phyloP scores from a whole-genome alignment of 1,140 invertebrate species.

The Harlomillsia oculata region DNA sequence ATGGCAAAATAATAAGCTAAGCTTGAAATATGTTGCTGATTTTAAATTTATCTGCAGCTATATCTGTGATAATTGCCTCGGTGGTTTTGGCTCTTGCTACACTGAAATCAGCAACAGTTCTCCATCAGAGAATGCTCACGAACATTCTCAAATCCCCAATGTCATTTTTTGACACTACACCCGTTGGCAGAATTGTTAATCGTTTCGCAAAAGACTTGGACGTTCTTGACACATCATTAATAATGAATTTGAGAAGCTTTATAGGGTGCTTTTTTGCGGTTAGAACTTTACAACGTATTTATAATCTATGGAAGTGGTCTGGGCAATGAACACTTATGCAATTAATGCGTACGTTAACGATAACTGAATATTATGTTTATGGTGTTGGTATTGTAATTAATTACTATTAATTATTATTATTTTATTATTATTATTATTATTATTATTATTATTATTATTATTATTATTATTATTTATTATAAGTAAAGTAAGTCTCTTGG shows the following conservation, averaged over 20 bases:
- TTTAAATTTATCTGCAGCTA: no score
- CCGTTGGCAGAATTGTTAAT: constrained; percentile 71
- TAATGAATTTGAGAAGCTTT: constrained; percentile 53
- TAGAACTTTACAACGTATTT: constrained; percentile 35
- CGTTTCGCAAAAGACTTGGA: constrained; percentile 77
- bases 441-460: no score
- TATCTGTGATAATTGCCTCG: constrained; percentile 38
- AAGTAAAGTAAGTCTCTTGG: no score
- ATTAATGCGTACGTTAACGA: not conserved
- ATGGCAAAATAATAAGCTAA: no score
- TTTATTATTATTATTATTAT: no score
- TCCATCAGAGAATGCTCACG: constrained; percentile 56
- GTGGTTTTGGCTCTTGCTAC: constrained; percentile 43
- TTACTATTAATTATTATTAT: no score
- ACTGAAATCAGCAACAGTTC: constrained; percentile 53
- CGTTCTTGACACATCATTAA: constrained; percentile 54
- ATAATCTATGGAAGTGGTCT: not conserved
- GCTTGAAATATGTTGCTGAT: no score
- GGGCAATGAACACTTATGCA: not conserved
- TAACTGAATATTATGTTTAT: no score
- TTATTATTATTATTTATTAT: no score
- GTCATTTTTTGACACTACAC: constrained; percentile 77
- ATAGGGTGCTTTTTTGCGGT: constrained; percentile 46
- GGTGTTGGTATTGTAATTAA: no score
- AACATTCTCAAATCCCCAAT: constrained; percentile 55